These are phyloP conservation scores for Epirrita christyi DNA, from an alignment of 2,888 invertebrate species.

Conservation along the genomic window DNA sequence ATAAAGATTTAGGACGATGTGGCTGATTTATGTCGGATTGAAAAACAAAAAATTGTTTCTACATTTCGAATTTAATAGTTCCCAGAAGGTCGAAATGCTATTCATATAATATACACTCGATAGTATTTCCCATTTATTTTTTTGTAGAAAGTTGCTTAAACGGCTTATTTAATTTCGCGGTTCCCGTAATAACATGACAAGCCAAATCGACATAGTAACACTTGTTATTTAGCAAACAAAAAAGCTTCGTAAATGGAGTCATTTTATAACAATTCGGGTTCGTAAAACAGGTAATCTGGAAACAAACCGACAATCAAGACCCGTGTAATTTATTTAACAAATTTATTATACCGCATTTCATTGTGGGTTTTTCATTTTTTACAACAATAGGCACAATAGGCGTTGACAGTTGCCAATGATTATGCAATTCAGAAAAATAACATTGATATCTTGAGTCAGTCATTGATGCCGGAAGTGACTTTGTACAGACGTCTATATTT, in stretches of 20 bases:
- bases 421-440: conserved; percentile 67
- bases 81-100: conserved; percentile 38
- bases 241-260: conserved; percentile 75
- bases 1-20: conserved; percentile 23
- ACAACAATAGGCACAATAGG: conserved; percentile 70
- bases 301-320: conserved; percentile 74
- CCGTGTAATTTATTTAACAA: conserved; percentile 77
- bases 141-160: conserved; percentile 60
- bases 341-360: conserved; percentile 76
- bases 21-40: conserved; percentile 33
- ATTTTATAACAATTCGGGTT: conserved; percentile 74
- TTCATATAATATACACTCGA: conserved; percentile 28
- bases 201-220: conserved; percentile 67
- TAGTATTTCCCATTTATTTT: conserved; percentile 25
- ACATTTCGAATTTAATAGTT: conserved; percentile 32
- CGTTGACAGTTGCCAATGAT: conserved; percentile 79
- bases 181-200: conserved; percentile 68
- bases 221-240: conserved; percentile 74
- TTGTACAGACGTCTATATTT: conserved; percentile 67
- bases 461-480: conserved; percentile 66
- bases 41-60: conserved; percentile 26
- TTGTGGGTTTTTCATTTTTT: conserved; percentile 65
- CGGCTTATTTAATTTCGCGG: conserved; percentile 67
- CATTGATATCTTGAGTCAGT: conserved; percentile 61
- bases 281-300: conserved; percentile 78